phyloP scores from a whole-genome alignment of 2,888 invertebrate genomes.

The Automeris io region DNA sequence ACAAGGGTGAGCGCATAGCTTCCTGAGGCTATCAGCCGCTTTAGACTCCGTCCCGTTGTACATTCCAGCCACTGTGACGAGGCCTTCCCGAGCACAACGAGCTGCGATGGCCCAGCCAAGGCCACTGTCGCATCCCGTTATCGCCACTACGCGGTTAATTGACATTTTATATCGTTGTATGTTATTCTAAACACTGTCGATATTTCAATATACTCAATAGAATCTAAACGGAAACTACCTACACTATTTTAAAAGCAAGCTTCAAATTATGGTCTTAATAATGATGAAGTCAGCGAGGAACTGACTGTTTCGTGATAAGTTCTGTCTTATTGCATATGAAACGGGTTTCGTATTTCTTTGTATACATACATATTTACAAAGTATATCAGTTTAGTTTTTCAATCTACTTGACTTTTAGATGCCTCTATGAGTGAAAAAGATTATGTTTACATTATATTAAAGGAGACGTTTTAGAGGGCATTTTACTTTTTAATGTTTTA shows the following conservation, averaged over 20 bases:
- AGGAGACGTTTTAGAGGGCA: neutral
- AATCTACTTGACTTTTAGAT: conserved; percentile 6
- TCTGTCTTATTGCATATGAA: conserved; percentile 51
- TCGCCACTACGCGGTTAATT: conserved; percentile 74
- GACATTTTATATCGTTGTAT: conserved; percentile 27
- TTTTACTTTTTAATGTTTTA: neutral
- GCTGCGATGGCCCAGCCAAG: conserved; percentile 85
- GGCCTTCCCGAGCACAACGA: conserved; percentile 78
- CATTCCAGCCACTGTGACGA: conserved; percentile 88
- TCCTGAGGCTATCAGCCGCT: conserved; percentile 67
- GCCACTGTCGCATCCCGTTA: conserved; percentile 93
- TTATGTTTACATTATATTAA: neutral
- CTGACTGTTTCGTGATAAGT: conserved; percentile 33
- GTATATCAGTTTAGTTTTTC: conserved; percentile 50
- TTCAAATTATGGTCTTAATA: conserved; percentile 24
- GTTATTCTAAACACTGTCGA: neutral
- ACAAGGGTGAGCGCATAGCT: conserved; percentile 60
- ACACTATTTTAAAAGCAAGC: conserved; percentile 6
- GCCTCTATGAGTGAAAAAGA: neutral
- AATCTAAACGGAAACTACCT: neutral
- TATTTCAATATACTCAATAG: neutral
- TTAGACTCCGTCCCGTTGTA: conserved; percentile 74
- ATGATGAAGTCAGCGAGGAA: conserved; percentile 27
- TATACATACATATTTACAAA: conserved; percentile 70
- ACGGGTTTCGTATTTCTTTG: conserved; percentile 63